Percentiles rank a stretch among this genome's conserved stretches.
phyloP scores from a whole-genome alignment of 2,797 vertebrate species.

The Parauchenoglanis ngamensis region DNA sequence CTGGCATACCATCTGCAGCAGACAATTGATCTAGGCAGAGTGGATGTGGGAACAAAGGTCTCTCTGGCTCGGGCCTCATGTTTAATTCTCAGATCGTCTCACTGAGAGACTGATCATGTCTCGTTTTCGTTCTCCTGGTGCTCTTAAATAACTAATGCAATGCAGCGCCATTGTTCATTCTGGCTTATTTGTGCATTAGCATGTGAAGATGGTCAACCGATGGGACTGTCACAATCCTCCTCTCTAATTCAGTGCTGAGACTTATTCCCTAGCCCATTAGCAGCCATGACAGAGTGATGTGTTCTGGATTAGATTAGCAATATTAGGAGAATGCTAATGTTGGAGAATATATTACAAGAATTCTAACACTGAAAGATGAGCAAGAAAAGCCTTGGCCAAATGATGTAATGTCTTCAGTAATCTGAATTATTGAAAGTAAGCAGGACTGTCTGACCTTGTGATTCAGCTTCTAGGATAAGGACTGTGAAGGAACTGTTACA shows the following conservation, averaged over 20 bases:
- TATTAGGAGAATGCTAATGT: slow-evolving; percentile 32
- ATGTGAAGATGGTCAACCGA: slow-evolving; percentile 50
- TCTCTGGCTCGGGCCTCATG: slow-evolving; percentile 51
- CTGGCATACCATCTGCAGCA: slow-evolving; percentile 23
- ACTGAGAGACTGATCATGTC: slow-evolving; percentile 52
- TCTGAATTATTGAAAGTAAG: slow-evolving; percentile 37
- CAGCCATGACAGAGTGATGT: slow-evolving; percentile 38
- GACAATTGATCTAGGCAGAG: slow-evolving; percentile 39
- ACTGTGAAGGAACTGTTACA: background rate
- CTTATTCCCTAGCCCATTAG: slow-evolving; percentile 34
- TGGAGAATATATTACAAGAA: slow-evolving; percentile 9
- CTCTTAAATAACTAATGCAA: slow-evolving; percentile 42
- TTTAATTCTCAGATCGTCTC: slow-evolving; percentile 58
- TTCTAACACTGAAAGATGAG: background rate
- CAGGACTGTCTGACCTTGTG: slow-evolving; percentile 24
- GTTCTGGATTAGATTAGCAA: slow-evolving; percentile 34
- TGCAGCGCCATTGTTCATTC: slow-evolving; percentile 27
- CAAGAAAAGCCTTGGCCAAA: slow-evolving; percentile 4
- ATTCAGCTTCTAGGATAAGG: slow-evolving; percentile 12
- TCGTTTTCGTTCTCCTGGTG: slow-evolving; percentile 27
- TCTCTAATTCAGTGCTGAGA: slow-evolving; percentile 35
- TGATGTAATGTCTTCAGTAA: slow-evolving; percentile 19
- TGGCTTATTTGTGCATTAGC: slow-evolving; percentile 44
- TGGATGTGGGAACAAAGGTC: slow-evolving; percentile 45
- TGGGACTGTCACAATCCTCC: slow-evolving; percentile 40